Conservation (phyloP, 1,140 invertebrate genomes). For the Drosophila suzukii region DNA sequence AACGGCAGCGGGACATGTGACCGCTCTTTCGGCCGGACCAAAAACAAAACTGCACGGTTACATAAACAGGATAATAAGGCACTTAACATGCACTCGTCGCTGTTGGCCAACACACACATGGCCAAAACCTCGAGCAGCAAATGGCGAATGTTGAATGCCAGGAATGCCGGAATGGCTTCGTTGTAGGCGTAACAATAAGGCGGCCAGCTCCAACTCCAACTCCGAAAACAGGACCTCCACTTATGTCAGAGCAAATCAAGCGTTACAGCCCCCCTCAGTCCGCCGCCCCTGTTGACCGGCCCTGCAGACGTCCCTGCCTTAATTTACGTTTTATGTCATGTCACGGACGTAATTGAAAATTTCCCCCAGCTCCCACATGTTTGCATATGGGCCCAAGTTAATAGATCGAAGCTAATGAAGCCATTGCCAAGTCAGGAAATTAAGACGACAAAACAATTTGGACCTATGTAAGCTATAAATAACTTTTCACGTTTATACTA, state of each 20-base stretch:
- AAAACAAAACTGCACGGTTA: conserved; percentile 70
- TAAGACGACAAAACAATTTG: not conserved
- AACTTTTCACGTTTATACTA: too few relatives aligned
- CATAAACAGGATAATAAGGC: conserved; percentile 81
- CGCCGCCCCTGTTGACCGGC: not conserved
- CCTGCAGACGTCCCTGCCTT: conserved; percentile 60
- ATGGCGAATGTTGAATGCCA: conserved; percentile 47
- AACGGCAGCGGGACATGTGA: conserved; percentile 33
- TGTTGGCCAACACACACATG: conserved; percentile 49
- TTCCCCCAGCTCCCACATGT: conserved; percentile 18
- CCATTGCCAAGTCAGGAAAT: conserved; percentile 1
- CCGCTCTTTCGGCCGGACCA: conserved; percentile 25
- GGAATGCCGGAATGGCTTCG: conserved; percentile 62
- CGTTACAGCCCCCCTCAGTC: conserved; percentile 44
- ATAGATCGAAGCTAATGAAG: conserved; percentile 43
- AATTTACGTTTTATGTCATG: conserved; percentile 82
- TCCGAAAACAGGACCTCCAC: conserved; percentile 58
- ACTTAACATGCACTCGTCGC: conserved; percentile 79
- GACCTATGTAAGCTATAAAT: too few relatives aligned
- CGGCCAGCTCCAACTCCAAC: conserved; percentile 32
- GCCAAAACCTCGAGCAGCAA: conserved; percentile 36
- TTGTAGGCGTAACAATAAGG: conserved; percentile 61
- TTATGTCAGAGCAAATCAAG: conserved; percentile 80
- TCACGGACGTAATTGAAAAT: conserved; percentile 79
- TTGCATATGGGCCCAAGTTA: conserved; percentile 23